These are phyloP conservation scores for Cinara cedri DNA, from an alignment of 2,888 invertebrate species.

Conservation along the genomic window DNA sequence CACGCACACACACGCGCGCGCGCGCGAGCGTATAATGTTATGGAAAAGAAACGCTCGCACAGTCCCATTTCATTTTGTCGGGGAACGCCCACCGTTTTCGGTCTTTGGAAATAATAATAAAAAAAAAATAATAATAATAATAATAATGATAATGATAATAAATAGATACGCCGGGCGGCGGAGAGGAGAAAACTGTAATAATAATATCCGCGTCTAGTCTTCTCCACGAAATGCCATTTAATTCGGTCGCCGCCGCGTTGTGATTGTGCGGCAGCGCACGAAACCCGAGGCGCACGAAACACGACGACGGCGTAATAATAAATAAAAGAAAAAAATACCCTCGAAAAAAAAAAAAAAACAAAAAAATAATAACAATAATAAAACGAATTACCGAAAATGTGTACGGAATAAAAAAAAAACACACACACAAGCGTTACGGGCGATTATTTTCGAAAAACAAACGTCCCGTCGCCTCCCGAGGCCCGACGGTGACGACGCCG, in stretches of 20 bases:
- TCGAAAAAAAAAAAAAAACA: background rate
- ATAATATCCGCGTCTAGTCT: background rate
- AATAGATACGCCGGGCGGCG: no score
- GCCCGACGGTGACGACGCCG: background rate
- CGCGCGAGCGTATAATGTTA: no score
- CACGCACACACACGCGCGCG: background rate
- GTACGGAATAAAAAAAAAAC: no score
- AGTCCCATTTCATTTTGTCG: conserved; percentile 54
- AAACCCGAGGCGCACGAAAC: conserved; percentile 40
- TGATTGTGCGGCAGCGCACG: conserved; percentile 42
- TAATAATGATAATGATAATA: no score
- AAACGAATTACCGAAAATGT: background rate
- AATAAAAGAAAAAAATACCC: no score
- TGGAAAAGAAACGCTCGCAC: no score
- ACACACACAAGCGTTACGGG: no score
- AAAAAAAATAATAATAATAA: no score
- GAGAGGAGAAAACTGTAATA: conserved; percentile 1
- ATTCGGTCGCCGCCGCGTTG: conserved; percentile 26
- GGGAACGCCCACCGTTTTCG: conserved; percentile 56
- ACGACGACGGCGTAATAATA: no score
- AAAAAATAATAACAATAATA: background rate
- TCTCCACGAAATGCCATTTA: conserved; percentile 53
- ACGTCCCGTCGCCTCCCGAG: conserved; percentile 28
- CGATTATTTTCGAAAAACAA: conserved; percentile 48
- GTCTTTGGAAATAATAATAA: background rate